Conservation (phyloP, 2,888 invertebrate genomes). For the Tyria jacobaeae region DNA sequence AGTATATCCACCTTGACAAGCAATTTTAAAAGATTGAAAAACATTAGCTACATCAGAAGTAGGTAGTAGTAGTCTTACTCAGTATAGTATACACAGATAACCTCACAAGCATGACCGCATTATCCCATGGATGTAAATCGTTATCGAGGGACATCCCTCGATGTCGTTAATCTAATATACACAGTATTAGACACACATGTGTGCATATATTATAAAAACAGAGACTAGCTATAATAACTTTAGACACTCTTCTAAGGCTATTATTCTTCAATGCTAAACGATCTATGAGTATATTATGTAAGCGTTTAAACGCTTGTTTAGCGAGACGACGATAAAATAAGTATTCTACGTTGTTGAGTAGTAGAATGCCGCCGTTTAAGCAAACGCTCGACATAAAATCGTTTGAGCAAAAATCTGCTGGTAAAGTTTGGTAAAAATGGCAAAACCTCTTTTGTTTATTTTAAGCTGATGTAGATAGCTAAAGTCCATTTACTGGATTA, state of each 20-base stretch:
- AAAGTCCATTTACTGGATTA: background rate
- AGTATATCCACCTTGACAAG: too few species aligned
- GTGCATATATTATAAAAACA: too few species aligned
- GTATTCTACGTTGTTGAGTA: background rate
- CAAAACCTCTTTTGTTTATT: background rate
- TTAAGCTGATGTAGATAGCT: background rate
- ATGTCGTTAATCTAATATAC: too few species aligned
- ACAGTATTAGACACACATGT: background rate
- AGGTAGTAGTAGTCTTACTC: too few species aligned
- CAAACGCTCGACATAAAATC: background rate
- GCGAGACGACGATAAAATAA: background rate
- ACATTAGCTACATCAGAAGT: too few species aligned
- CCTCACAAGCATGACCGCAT: background rate
- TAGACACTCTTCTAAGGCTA: too few species aligned
- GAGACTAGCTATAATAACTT: too few species aligned
- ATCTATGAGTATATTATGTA: too few species aligned
- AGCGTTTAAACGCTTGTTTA: too few species aligned
- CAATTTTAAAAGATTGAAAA: too few species aligned
- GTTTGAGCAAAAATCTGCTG: background rate
- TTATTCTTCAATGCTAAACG: background rate
- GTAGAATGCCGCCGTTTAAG: background rate
- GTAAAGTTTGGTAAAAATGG: background rate
- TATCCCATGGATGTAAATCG: slow-evolving; percentile 5
- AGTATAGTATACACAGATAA: too few species aligned
- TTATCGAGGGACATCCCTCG: slow-evolving; percentile 11